Evolutionary conservation across 2,797 vertebrate genomes (phyloP), one percentile per base, ranked within the genome.

Genomic region (Pampus argenteus): DNA sequence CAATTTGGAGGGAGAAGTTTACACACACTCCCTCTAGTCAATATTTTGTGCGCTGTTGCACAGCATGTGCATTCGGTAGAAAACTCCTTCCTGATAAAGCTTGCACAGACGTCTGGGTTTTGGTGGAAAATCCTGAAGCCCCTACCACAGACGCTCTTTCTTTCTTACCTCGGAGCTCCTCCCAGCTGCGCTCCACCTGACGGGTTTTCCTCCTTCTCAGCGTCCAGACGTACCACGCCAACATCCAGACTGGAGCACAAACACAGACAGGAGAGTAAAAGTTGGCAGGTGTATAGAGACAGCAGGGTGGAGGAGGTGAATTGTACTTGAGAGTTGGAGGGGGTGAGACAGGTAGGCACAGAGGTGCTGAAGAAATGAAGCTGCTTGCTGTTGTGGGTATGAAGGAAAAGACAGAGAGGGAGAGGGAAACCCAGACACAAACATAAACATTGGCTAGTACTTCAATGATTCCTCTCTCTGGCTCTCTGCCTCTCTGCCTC

Each of bases 401-500:
- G 74, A 83, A 38, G 72, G 65, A 77, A 83, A 68, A 44, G 31
- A 67, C 44, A 28, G 57, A 56, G 77, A 61, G 74, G 78, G 83
- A 61, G 78, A 79, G 68, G 60, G 75, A 74, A 87, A 88, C 64
- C 90, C 89, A 93, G 92, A 93, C 91, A 91, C 88, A 91, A 93
- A 92, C 90, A 93, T 90, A 90, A 93, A 93, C 90, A 93, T 77
- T 86, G 88, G 86, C 82, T 29, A 31, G 74, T 17, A 89, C 89
- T 91, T 93, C 86, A 93, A 89, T 89, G 85, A 76, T 82, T 86
- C 82, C 80, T 78, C 88, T 88, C 69, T 86, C 77, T 73, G 83
- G 61, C 69, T 75, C 47, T 25, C 57, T 47, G 63, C 66, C 69
- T 75, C 47, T 25, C 57, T 47, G 63, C 66, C 66, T 55, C 76